These are phyloP conservation scores for Cryptoprocta ferox DNA, from an alignment of 2,797 vertebrate species.

Conservation along the genomic window DNA sequence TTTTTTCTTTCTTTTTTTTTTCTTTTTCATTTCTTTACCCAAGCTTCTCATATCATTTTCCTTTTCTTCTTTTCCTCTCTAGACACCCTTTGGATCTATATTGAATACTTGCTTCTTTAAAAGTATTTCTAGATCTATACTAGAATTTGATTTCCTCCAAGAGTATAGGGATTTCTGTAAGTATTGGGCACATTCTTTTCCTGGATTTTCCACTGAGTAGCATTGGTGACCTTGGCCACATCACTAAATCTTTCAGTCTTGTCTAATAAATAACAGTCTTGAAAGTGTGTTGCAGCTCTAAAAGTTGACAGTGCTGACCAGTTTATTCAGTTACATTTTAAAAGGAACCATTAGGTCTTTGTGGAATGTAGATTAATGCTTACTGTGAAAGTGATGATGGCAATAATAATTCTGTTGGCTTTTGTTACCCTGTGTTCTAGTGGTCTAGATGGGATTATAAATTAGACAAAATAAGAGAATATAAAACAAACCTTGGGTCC, in stretches of 20 bases:
- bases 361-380: not conserved
- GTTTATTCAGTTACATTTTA: not conserved
- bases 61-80: not conserved
- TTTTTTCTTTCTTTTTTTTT: not conserved
- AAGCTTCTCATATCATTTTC: not conserved
- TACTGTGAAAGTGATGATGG: not conserved
- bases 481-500: not conserved
- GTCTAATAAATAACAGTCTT: not conserved
- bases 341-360: not conserved
- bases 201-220: not conserved
- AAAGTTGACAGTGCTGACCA: not conserved
- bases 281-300: not conserved
- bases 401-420: not conserved
- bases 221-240: not conserved
- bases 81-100: not conserved
- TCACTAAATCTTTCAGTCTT: not conserved
- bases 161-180: not conserved
- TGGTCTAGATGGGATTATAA: not conserved
- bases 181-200: not conserved
- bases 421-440: slow-evolving; percentile 28
- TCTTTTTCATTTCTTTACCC: not conserved
- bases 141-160: not conserved
- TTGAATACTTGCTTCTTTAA: slow-evolving; percentile 4
- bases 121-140: not conserved
- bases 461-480: slow-evolving; percentile 26